phyloP scores from a whole-genome alignment of 2,113 vertebrate species.

The Pluvialis apricaria region DNA sequence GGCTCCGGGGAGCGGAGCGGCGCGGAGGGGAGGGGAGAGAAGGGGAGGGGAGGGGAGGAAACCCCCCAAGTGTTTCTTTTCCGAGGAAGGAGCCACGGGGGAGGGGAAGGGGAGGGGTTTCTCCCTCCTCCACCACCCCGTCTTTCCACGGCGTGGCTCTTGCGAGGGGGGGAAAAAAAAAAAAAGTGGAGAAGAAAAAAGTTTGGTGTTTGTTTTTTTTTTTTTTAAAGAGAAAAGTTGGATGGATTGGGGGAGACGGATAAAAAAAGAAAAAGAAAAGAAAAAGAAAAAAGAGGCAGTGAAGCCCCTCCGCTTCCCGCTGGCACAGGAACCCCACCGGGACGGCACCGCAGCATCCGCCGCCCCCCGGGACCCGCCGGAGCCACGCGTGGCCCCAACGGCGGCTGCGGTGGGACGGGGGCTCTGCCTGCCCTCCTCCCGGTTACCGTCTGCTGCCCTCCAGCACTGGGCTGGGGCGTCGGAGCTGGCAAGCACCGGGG shows the following conservation, averaged over 20 bases:
- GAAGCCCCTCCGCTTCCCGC: background rate
- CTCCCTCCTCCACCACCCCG: constrained; percentile 5
- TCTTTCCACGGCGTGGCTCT: constrained; percentile 32
- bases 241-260: background rate
- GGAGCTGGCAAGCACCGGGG: background rate
- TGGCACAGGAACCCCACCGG: background rate
- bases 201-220: background rate
- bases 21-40: background rate
- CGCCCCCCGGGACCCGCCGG: background rate
- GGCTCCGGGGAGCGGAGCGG: background rate
- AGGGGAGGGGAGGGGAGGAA: background rate
- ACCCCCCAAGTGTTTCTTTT: constrained; percentile 42
- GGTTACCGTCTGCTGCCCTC: background rate
- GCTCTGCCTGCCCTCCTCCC: background rate
- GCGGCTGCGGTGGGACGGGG: too few species aligned
- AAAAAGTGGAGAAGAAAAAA: background rate
- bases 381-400: background rate
- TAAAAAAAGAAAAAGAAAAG: background rate
- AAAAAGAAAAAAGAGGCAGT: background rate
- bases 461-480: background rate
- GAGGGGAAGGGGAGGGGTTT: constrained; percentile 58
- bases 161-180: background rate
- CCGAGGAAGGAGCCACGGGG: constrained; percentile 38
- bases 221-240: background rate
- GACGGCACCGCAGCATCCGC: background rate